A percentile compares a stretch with the other conserved stretches of the same genome.
Conservation (phyloP, 2,888 invertebrate species). For the Harpagoxenus sublaevis region DNA sequence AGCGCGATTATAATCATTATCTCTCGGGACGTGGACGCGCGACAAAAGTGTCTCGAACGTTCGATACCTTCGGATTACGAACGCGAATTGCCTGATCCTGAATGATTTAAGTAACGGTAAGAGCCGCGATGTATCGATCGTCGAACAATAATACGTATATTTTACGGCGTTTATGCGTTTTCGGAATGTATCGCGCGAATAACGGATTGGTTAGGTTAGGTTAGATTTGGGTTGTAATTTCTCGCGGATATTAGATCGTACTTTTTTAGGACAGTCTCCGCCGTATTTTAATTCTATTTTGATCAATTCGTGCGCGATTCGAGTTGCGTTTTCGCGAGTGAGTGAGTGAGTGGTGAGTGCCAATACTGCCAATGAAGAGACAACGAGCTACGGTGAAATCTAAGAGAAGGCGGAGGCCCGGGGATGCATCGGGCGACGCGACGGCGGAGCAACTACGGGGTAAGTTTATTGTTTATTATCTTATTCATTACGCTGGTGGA, state of each 20-base stretch:
- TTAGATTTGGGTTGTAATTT: not conserved
- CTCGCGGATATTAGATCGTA: not conserved
- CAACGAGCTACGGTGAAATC: not conserved
- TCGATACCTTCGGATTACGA: not conserved
- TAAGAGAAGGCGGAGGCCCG: not conserved
- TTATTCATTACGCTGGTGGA: not conserved
- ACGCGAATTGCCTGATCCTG: not conserved
- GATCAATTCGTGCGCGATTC: not conserved
- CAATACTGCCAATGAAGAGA: not conserved
- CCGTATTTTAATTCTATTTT: not conserved
- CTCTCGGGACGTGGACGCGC: not conserved
- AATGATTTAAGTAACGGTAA: not conserved
- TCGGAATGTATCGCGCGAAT: no score
- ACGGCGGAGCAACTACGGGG: not conserved
- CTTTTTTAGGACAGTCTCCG: not conserved
- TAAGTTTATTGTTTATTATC: not conserved
- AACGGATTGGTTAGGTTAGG: not conserved
- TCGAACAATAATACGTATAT: not conserved
- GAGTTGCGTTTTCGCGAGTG: not conserved
- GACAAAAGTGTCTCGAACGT: not conserved
- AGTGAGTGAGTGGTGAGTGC: not conserved
- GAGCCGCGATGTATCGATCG: not conserved
- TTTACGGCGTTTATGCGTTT: not conserved
- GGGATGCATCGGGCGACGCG: not conserved
- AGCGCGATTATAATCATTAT: no score